phyloP scores from a whole-genome alignment of 1,140 invertebrate genomes.

The Caenorhabditis remanei region DNA sequence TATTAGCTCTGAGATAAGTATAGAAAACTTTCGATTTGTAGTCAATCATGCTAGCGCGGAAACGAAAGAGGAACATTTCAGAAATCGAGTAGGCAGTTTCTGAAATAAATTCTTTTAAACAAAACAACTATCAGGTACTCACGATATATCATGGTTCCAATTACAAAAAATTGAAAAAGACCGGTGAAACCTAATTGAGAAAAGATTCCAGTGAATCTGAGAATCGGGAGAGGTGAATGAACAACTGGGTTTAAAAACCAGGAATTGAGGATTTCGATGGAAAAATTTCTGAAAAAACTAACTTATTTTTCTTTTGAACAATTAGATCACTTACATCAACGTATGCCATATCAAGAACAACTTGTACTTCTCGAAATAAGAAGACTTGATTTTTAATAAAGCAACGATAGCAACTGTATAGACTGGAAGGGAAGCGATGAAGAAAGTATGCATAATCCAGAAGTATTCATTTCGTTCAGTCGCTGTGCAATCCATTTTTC shows the following conservation, averaged over 20 bases:
- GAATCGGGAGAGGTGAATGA: neutral
- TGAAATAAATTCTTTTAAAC: too few species aligned
- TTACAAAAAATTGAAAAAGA: too few species aligned
- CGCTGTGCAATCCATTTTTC: neutral
- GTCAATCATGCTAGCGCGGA: too few species aligned
- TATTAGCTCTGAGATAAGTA: too few species aligned
- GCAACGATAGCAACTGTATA: neutral
- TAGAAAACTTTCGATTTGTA: too few species aligned
- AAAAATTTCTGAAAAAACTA: neutral
- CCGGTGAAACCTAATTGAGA: neutral
- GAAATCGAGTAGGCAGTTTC: too few species aligned
- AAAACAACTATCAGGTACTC: too few species aligned
- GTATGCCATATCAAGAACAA: neutral
- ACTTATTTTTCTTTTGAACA: neutral
- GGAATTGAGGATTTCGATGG: neutral
- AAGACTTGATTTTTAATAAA: neutral
- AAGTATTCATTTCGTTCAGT: neutral
- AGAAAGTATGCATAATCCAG: neutral
- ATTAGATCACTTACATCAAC: neutral
- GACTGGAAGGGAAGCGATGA: neutral
- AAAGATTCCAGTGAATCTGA: slow-evolving; percentile 1
- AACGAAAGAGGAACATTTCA: too few species aligned
- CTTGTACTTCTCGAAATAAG: neutral
- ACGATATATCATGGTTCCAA: too few species aligned
- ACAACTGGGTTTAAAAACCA: neutral